phyloP scores from a whole-genome alignment of 2,113 vertebrate genomes.

The Pelecanoides urinatrix region DNA sequence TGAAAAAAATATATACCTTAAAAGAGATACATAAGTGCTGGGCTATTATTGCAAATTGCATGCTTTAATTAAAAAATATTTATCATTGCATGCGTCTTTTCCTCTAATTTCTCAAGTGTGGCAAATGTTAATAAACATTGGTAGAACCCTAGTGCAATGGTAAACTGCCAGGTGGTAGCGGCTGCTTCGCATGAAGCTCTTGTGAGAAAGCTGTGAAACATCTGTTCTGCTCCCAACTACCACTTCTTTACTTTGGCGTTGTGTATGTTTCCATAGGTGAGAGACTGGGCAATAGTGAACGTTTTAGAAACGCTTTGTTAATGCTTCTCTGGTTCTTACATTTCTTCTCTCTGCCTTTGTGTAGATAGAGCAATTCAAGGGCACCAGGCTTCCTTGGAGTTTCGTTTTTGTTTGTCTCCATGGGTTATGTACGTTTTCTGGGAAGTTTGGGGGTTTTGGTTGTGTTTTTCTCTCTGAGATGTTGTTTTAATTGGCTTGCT shows the following conservation, averaged over 20 bases:
- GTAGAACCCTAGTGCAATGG: background rate
- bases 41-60: background rate
- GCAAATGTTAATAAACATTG: background rate
- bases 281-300: background rate
- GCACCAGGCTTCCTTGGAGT: background rate
- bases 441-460: background rate
- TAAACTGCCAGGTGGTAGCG: background rate
- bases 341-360: background rate
- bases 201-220: background rate
- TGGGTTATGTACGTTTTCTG: background rate
- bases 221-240: background rate
- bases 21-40: background rate
- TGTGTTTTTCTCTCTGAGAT: background rate
- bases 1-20: background rate
- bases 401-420: accelerated
- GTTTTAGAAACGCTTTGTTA: background rate
- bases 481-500: background rate
- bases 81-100: background rate
- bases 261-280: background rate
- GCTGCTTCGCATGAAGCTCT: background rate
- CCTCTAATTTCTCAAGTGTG: background rate
- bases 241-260: background rate
- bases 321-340: background rate
- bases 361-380: background rate
- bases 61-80: background rate